Base-by-base conservation (phyloP, 2,888 invertebrate species). In the Callinectes sapidus region DNA sequence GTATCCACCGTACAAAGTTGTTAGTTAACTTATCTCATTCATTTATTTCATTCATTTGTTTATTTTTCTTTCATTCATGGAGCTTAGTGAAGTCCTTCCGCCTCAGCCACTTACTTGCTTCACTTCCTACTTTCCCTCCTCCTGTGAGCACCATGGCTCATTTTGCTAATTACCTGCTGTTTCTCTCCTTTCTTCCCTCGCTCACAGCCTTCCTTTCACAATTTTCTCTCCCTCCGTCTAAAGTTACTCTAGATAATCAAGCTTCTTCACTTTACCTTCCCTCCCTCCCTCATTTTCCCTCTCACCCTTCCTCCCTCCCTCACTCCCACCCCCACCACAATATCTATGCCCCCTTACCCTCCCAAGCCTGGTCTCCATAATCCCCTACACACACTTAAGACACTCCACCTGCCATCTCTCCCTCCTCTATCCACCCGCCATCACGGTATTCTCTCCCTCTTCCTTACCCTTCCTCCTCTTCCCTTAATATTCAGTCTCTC, bases 151-250 rank as follows among this genome's bases (percentile, higher is more conserved):
- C 16, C 81, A 6, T 35, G 32, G 3, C 81, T 81, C 71, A 71
- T 28, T 71, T 71, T 28, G 71, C 71, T 71, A 71, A 71, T 71
- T 71, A 71, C 71, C 28, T 71, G 28, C 71, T 28, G 71, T 81
- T 81, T 81, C 81, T 81, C 81, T 81, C 81, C 16, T 35, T 81
- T 81, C 35, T 81, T 81, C 32, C 81, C 81, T 81, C 81, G 32
- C 81, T 81, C 35, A 32, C 35, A 61, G 32, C 14, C 16, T 81
- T 81, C 35, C 81, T 81, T 35, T 81, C 81, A 81, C 71, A 71
- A 28, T 71, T 32, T 35, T 81, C 81, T n/a, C 81, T 81, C 81
- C 81, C 81, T 35, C 81, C 81, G 32, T 35, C 81, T 81, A 32
- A 35, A 81, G 81, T 81, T 81, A 32, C 35, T 81, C 81, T 35